Conservation (phyloP, 2,797 vertebrate genomes). For the Pogoniulus pusillus region DNA sequence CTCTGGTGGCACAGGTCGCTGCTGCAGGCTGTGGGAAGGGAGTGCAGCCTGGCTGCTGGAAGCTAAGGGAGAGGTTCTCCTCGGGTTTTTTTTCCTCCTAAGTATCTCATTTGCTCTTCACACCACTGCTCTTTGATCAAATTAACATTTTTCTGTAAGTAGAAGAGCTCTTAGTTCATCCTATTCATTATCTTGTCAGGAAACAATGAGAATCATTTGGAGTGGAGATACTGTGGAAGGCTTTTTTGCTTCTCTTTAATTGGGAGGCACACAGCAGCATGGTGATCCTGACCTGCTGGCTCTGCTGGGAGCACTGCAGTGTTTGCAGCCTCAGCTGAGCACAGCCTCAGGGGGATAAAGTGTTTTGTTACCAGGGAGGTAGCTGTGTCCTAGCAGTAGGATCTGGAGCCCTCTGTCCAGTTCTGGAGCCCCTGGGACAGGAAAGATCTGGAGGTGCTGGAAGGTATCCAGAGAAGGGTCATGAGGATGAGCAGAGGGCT, state of each 20-base stretch:
- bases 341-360: conserved; percentile 10
- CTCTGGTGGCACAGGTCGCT: background rate
- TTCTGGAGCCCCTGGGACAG: too few relatives aligned
- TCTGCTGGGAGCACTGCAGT: background rate
- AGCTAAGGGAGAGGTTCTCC: background rate
- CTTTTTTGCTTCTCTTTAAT: background rate
- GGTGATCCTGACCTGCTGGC: background rate
- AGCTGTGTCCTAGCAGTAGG: background rate
- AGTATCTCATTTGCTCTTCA: conserved; percentile 28
- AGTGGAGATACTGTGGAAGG: conserved; percentile 1
- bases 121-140: conserved; percentile 30
- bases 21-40: background rate
- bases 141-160: conserved; percentile 25
- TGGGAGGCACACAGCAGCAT: background rate
- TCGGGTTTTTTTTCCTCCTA: background rate
- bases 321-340: background rate
- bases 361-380: background rate
- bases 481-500: too few relatives aligned
- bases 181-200: conserved; percentile 33
- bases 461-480: too few relatives aligned
- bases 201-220: conserved; percentile 32
- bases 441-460: too few relatives aligned
- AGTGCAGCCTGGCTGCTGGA: background rate
- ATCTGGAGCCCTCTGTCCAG: too few relatives aligned
- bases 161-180: background rate